Base-by-base conservation (phyloP, 2,113 vertebrate species). In the Melanerpes aurifrons region DNA sequence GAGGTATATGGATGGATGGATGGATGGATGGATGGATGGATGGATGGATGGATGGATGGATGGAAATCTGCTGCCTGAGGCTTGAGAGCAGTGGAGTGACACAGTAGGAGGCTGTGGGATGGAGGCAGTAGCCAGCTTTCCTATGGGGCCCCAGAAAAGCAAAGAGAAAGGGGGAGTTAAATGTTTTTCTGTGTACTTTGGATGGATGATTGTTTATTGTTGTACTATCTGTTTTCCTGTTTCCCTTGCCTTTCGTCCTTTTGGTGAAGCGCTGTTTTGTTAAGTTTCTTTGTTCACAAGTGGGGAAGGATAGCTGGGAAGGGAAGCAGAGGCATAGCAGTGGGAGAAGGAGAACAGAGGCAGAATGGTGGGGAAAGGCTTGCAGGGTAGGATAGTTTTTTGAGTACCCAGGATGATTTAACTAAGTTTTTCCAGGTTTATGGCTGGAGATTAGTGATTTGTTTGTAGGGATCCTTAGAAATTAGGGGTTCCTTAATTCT, bases 141-240 rank as follows among this genome's bases (percentile, higher is more conserved):
- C 29, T 92, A 63, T 29, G 11, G 16, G 37, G 19, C 24, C 64
- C 61, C 1, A 2, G 47, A 93, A 83, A 86, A 64, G 53, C 32
- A 91, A 90, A 82, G 31, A 73, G 32, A 89, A 91, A 87, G 45
- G 17, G 48, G 89, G 62, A 76, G 59, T 14, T 66, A 78, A 71
- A 37, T 31, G 32, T 7, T 56, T 43, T 32, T 82, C 21, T 91
- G 72, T 89, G 64, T 82, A 50, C 43, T 82, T 94, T 77, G 72
- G 85, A 87, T 29, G 35, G 12, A 21, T 22, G 45, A 24, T 29
- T 89, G 92, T 89, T 95, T 94, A 56, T 86, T 94, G 50, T 92
- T 85, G 6, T 18, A 85, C 59, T 63, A 77, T 91, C 75, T 89
- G 43, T 59, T 92, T 92, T 94, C 81, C 87, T 87, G 74, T 91